Base-by-base conservation (phyloP, 2,888 invertebrate species). In the Meganola albula region DNA sequence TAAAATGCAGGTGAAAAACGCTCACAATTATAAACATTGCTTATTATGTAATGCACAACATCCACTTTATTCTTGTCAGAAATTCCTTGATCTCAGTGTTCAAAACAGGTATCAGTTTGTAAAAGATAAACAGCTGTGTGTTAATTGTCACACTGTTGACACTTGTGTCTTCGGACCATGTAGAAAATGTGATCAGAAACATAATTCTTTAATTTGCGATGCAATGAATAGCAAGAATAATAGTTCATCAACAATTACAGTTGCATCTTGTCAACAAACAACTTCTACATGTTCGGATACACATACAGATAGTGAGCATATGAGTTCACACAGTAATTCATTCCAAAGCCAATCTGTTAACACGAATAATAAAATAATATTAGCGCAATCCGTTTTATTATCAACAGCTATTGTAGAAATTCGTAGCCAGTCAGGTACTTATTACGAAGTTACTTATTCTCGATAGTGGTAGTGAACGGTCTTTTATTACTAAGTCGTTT, bases 401-500 rank as follows among this genome's bases (percentile, higher is more conserved):
- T 31, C 18, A 3, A 31, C 31, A 6, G 31, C 24, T 3, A 12
- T 31, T 2, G 24, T 31, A 2, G 24, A 31, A 7, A 18, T 31
- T 12, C 12, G 12, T 7, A 18, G 20, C 12, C 3, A 2, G 3
- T 13, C 11, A 8, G 14, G 14, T 12, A 21, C 10, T 13, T 31
- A 31, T 31, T 6, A 18, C 8, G 2, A n/a, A 2, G 18, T 20
- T 2, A 23, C 16, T 7, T 18, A 9, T 31, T 9, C 24, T 34
- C 4, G 33, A 33, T 8, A 27, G 12, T 11, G 33, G 27, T 10
- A 33, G 33, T 12, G 9, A 33, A 24, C 24, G 18, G 6, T 33
- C 16, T 4, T 33, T 33, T 10, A 27, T 33, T 9, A 24, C 27
- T 12, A 3, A 52, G 27, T 27, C 34, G 8, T 30, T 54, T 12